Conservation (phyloP, 1,140 invertebrate species). For the Ridgeia piscesae region DNA sequence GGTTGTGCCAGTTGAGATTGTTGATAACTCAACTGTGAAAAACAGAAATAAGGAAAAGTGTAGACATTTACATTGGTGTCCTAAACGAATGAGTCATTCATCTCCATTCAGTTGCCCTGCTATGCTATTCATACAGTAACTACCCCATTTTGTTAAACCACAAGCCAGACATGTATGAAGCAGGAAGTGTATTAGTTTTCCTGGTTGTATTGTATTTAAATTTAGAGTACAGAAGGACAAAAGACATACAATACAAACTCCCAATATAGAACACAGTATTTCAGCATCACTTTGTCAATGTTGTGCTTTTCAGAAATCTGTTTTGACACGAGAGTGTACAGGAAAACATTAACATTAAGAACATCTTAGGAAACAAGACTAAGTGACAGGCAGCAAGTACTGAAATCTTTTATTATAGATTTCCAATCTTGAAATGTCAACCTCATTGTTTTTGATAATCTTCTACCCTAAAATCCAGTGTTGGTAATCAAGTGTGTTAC, state of each 20-base stretch:
- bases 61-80: neutral
- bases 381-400: no score
- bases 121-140: neutral
- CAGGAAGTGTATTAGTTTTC: neutral
- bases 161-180: neutral
- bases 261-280: no score
- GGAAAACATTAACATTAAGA: no score
- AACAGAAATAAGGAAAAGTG: neutral
- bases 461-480: no score
- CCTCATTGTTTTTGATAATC: no score
- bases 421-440: no score
- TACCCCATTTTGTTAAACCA: neutral
- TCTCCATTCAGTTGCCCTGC: neutral
- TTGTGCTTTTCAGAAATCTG: no score
- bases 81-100: neutral
- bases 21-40: neutral
- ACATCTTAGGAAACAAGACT: no score
- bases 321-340: no score
- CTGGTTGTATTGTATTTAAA: neutral
- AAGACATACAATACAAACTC: no score
- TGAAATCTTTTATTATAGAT: no score
- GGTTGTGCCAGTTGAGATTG: neutral
- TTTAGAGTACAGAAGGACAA: neutral
- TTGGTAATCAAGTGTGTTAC: neutral
- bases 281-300: no score